Evolutionary conservation across 2,888 invertebrate genomes (phyloP), one percentile per base, ranked within the genome.

Genomic region (Acanthosepion esculentum): DNA sequence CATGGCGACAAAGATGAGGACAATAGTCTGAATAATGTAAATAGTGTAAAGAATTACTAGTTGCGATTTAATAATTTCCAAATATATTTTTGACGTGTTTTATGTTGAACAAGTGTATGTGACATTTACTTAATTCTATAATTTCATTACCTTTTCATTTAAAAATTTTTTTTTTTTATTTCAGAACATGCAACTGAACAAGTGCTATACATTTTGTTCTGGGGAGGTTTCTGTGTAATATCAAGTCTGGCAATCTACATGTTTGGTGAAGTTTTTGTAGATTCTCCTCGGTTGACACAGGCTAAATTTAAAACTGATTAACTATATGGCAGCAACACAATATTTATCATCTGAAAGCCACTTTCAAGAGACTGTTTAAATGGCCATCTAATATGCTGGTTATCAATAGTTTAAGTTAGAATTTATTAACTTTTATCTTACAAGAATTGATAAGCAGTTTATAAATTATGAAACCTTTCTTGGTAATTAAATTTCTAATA

Each of bases 241-340:
- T 99, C 99, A 10, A 97, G 98, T 92, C 98, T 98, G 91, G 98
- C 98, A 94, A 99, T 99, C 95, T 98, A 99, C 96, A 98, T 98
- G 96, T 98, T 99, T 97, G 99, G 99, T 95, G 98, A 98, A 92
- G 99, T 99, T 97, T 99, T 99, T 98, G 99, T 99, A 94, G 99
- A 99, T 98, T 98, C 98, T 98, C 99, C 99, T 23, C 97, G 97
- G 95, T 97, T 98, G 41, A 96, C 96, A 6, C 96, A 96, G 94
- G 96, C 96, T 94, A 97, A 97, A 94, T 94, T 96, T 95, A 97
- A 97, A 95, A 95, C 94, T 48, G 97, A 97, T 95, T 97, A 96
- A 96, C 96, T 96, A 96, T 96, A 96, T 96, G 96, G 95, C 95
- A 95, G 95, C 95, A 96, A 48, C 91, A 95, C 50, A 92, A 91